A percentile compares a stretch with the other conserved stretches of the same genome.
Conservation (phyloP, 2,888 invertebrate species). For the Ochropleura leucogaster region DNA sequence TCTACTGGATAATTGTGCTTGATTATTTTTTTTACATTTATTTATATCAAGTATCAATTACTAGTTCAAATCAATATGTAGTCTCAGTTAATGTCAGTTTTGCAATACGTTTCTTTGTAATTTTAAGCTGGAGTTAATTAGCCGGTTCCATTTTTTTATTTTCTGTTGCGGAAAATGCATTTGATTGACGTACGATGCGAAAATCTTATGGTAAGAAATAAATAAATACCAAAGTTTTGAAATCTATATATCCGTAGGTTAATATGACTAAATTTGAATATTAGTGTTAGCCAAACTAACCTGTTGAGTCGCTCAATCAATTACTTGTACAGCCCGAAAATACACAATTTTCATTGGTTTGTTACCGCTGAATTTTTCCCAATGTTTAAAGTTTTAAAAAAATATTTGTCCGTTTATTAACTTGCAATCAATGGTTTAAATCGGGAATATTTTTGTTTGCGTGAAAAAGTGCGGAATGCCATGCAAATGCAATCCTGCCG, state of each 20-base stretch:
- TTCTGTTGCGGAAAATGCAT: not conserved
- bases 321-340: conserved; percentile 39
- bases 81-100: not conserved
- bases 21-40: no score
- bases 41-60: no score
- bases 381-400: conserved; percentile 42
- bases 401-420: conserved; percentile 59
- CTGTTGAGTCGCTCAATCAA: conserved; percentile 63
- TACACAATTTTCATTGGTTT: conserved; percentile 25
- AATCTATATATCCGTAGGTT: not conserved
- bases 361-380: conserved; percentile 27
- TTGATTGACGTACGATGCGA: not conserved
- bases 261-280: not conserved
- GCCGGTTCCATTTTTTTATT: not conserved
- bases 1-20: no score
- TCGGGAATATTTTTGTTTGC: conserved; percentile 34
- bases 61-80: no score
- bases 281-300: conserved; percentile 40
- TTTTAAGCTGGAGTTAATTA: not conserved
- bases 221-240: not conserved
- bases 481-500: conserved; percentile 23
- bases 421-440: conserved; percentile 58
- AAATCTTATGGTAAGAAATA: not conserved
- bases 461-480: conserved; percentile 17
- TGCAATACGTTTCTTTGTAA: not conserved